Base-by-base conservation (phyloP, 2,113 vertebrate species). In the Lampris incognitus region DNA sequence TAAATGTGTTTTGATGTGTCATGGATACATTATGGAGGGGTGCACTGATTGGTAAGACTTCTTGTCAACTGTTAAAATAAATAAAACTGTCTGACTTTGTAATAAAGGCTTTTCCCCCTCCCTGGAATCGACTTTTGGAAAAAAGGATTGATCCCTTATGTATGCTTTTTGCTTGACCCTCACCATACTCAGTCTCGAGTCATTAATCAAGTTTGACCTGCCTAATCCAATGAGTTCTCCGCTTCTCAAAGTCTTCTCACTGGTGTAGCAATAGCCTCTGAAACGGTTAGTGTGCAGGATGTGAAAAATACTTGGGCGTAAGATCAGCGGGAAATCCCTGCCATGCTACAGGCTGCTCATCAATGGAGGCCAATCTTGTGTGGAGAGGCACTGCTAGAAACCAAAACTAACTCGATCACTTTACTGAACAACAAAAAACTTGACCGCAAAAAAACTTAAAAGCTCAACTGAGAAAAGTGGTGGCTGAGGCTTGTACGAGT, bases 251-350 rank as follows among this genome's bases (percentile, higher is more conserved):
- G 2, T 88, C 83, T 87, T 85, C 83, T 87, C 82, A 87, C 79
- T 88, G 85, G 81, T 84, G 85, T 87, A 87, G 85, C 87, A 86
- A 91, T 86, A 78, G 86, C 86, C 83, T 76, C 78, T 80, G 90
- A 85, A 87, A 85, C 85, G 77, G 85, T 86, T 76, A 74, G 66
- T 78, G 89, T 77, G 79, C 74, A 79, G 71, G 81, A 79, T 85
- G 88, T 90, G 92, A 91, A 92, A 90, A 89, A 88, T 87, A 82
- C 89, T 90, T 87, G 69, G n/a, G 82, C 85, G 82, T 72, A 72
- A 87, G 83, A 89, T 89, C 85, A 67, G 82, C 89, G 87, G 85
- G 81, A 82, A 88, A 82, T 85, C 87, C 74, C 85, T 55, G 85
- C 88, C 84, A 81, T 75, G 82, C 84, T 9, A 62, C 64, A 82